phyloP scores from a whole-genome alignment of 2,113 vertebrate species.

The Clarias macrocephalus region DNA sequence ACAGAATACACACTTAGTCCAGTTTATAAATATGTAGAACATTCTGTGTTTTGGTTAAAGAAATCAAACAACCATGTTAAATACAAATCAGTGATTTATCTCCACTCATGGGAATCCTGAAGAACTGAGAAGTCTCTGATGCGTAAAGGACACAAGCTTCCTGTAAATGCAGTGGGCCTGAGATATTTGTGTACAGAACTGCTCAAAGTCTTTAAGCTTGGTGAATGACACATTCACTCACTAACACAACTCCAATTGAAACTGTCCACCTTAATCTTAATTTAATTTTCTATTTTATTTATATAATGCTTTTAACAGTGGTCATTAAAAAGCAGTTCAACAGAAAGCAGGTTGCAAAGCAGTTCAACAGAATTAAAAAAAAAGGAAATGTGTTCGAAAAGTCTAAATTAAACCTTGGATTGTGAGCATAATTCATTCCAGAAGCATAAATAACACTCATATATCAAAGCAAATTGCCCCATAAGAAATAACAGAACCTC shows the following conservation, averaged over 20 bases:
- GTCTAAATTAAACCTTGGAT: no score
- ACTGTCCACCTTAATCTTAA: neutral
- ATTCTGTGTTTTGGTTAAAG: neutral
- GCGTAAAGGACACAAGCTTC: constrained; percentile 43
- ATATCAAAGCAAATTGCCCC: no score
- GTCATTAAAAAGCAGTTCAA: no score
- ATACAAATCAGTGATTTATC: constrained; percentile 15
- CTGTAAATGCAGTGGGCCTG: constrained; percentile 25
- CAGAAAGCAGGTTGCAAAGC: no score
- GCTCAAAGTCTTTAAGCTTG: neutral
- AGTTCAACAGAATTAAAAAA: no score
- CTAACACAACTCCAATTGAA: neutral
- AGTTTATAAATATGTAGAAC: neutral
- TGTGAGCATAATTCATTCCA: no score
- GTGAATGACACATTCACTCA: neutral
- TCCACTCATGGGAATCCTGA: constrained; percentile 38
- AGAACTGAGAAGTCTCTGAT: constrained; percentile 52
- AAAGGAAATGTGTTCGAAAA: no score
- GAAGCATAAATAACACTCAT: no score
- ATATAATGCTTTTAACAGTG: no score
- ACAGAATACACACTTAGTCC: constrained; percentile 2
- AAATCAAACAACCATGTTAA: neutral
- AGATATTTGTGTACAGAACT: neutral
- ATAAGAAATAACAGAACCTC: no score
- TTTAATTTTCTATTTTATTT: no score